Evolutionary conservation across 2,113 vertebrate genomes (phyloP), one percentile per base, ranked within the genome.

Genomic region (Datnioides undecimradiatus): DNA sequence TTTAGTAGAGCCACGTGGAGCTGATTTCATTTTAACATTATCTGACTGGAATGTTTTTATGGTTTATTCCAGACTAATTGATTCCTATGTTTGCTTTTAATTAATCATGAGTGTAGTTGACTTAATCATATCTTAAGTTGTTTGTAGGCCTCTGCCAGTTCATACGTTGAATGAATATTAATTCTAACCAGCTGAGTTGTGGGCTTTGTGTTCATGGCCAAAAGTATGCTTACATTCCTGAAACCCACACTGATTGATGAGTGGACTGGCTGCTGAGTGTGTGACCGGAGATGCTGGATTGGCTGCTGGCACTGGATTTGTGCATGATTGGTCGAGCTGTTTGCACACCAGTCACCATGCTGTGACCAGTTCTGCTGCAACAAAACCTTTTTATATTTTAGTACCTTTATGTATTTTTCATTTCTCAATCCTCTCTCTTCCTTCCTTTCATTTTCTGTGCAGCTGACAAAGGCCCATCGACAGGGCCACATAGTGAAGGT

Each of bases 401-500:
- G 2, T 85, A 55, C 12, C 2, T 8, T 16, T 8, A 4, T 58
- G 0, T 8, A 60, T 21, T 1, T 45, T 14, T 65, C 5, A 2
- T 36, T 33, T 2, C 19, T 60, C 6, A 23, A 3, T 25, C 43
- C 16, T 29, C 19, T 33, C 16, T 58, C 27, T 58, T 41, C 19
- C 2, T 58, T 29, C 0, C 45, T 17, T 2, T 25, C 45, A 65
- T 68, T n/a, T 7, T 83, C 34, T 51, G 25, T 93, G 17, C 88
- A 99, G 98, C 95, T 99, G 87, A 99, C 98, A 0, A 99, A 99
- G 88, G 98, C 98, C 86, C 98, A 99, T 89, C 95, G 98, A 13
- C 98, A 99, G 84, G 98, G 98, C 69, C 98, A 99, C 91, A 98
- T 99, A 97, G 98, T 99, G 74, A 99, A 99, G 92, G 98, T 99